Evolutionary conservation across 2,113 vertebrate genomes (phyloP).

Genomic region (Ictidomys tridecemlineatus): DNA sequence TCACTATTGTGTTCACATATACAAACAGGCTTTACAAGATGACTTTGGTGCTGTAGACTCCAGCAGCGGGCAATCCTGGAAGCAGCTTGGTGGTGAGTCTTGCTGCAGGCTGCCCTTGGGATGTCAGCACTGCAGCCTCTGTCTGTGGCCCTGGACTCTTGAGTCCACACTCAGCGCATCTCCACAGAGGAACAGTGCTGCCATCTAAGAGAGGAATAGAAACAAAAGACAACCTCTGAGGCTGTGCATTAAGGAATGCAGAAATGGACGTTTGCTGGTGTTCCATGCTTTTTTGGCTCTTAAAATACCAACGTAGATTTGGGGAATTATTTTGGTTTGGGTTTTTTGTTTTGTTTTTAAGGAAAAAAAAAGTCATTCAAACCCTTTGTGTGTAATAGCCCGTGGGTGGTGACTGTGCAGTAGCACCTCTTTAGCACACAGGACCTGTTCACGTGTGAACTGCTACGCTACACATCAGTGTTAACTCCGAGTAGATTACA

Average conservation of each 20-base stretch:
- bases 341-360: slow-evolving; percentile 6
- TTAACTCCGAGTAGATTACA: slow-evolving; percentile 64
- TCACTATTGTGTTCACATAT: background rate
- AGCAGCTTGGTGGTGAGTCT: background rate
- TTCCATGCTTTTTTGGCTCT: slow-evolving; percentile 80
- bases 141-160: background rate
- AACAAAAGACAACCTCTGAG: background rate
- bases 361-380: slow-evolving; percentile 60
- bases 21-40: background rate
- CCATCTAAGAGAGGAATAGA: background rate
- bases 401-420: slow-evolving; percentile 74
- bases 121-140: background rate
- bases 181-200: background rate
- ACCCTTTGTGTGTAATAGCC: slow-evolving; percentile 60
- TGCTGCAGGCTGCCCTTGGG: background rate
- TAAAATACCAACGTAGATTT: slow-evolving; percentile 66
- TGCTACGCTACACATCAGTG: slow-evolving; percentile 79
- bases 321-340: background rate
- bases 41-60: background rate
- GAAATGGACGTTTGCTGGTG: slow-evolving; percentile 80
- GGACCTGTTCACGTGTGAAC: slow-evolving; percentile 76
- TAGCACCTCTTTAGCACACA: slow-evolving; percentile 80
- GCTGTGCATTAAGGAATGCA: slow-evolving; percentile 56
- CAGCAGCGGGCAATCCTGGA: background rate
- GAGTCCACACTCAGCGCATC: background rate